Evolutionary conservation across 2,113 vertebrate genomes (phyloP).

Genomic region (Cyanoderma ruficeps): DNA sequence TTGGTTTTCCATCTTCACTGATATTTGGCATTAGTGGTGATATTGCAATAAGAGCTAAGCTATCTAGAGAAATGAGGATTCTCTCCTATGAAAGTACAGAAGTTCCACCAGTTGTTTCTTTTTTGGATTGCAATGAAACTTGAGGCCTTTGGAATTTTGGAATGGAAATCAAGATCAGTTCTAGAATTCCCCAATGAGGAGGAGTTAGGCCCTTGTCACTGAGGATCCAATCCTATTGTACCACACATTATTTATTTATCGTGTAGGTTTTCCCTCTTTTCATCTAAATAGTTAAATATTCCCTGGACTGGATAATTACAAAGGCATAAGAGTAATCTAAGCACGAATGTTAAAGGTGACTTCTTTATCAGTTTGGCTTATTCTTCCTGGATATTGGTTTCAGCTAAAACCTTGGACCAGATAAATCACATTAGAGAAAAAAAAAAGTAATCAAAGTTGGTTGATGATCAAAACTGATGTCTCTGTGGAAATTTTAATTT

Average conservation of each 20-base stretch:
- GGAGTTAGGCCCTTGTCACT: not conserved
- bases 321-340: not conserved
- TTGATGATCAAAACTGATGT: not conserved
- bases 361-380: not conserved
- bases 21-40: not conserved
- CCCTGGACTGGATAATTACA: not conserved
- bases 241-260: not conserved
- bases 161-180: not conserved
- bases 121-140: not conserved
- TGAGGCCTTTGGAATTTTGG: not conserved
- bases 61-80: not conserved
- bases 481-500: not conserved
- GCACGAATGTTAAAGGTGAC: not conserved
- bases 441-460: not conserved
- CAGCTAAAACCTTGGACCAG: not conserved
- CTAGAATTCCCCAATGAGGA: not conserved
- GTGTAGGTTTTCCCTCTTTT: not conserved
- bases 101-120: not conserved
- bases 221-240: not conserved
- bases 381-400: not conserved
- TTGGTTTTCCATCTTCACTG: not conserved
- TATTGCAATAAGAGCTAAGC: not conserved
- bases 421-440: not conserved
- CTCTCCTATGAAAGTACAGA: not conserved
- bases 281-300: not conserved